A percentile compares a stretch with the other conserved stretches of the same genome.
Evolutionary conservation across 1,140 invertebrate species (phyloP).

Genomic region (Adoxophyes honmai): DNA sequence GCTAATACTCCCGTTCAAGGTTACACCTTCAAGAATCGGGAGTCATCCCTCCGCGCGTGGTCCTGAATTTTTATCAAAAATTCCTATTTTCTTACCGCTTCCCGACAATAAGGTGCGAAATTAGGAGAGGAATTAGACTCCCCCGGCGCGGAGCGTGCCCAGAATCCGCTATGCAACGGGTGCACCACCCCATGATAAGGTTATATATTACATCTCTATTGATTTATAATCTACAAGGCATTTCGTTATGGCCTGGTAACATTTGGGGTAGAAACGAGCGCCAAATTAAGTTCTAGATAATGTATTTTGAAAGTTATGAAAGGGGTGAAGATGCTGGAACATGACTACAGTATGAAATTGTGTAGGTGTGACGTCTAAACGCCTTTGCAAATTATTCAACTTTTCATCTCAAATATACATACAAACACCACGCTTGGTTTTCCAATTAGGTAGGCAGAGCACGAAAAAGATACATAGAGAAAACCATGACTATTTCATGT

Average conservation of each 20-base stretch:
- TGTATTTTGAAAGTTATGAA: too few species aligned
- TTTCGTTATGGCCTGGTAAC: conserved; percentile 28
- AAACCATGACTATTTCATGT: too few species aligned
- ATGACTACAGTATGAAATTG: too few species aligned
- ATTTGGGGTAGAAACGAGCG: background rate
- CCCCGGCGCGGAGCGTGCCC: conserved; percentile 47
- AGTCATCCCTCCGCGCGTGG: conserved; percentile 16
- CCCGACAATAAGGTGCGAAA: conserved; percentile 70
- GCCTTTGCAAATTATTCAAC: too few species aligned
- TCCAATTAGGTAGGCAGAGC: too few species aligned
- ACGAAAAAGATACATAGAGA: too few species aligned
- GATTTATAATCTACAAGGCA: conserved; percentile 38
- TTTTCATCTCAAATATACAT: too few species aligned
- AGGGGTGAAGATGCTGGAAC: too few species aligned
- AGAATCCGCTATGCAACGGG: conserved; percentile 47
- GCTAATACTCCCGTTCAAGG: background rate
- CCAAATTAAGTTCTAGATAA: background rate
- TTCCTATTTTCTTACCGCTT: conserved; percentile 59
- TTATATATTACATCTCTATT: conserved; percentile 37
- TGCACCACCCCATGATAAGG: conserved; percentile 32
- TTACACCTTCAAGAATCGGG: conserved; percentile 2
- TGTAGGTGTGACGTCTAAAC: too few species aligned
- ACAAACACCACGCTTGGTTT: too few species aligned
- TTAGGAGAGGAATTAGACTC: conserved; percentile 71
- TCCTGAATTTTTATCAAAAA: conserved; percentile 61